A percentile compares a stretch with the other conserved stretches of the same genome.
phyloP scores from a whole-genome alignment of 2,888 invertebrate species.

The Tachystola acroxantha region DNA sequence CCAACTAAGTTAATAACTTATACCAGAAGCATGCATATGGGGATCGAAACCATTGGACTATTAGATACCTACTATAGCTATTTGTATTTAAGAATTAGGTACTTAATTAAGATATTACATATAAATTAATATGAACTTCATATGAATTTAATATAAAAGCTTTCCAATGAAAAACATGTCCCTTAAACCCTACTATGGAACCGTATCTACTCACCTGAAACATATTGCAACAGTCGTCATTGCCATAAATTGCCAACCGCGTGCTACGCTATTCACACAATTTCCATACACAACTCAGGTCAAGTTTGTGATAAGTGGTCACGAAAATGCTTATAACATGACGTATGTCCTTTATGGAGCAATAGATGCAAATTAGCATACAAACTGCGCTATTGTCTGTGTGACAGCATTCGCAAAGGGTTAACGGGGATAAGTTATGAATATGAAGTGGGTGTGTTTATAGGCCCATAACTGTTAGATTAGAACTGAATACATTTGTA shows the following conservation, averaged over 20 bases:
- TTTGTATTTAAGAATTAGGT: too few species aligned
- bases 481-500: too few species aligned
- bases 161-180: too few species aligned
- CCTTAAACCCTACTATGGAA: too few species aligned
- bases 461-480: not conserved
- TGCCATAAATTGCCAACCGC: slow-evolving; percentile 21
- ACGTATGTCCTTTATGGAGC: slow-evolving; percentile 12
- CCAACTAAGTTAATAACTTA: too few species aligned
- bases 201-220: too few species aligned
- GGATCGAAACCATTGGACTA: too few species aligned
- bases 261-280: slow-evolving; percentile 10
- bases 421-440: slow-evolving; percentile 14
- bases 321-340: slow-evolving; percentile 12
- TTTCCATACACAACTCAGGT: slow-evolving; percentile 14
- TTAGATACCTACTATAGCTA: too few species aligned
- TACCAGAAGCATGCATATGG: too few species aligned
- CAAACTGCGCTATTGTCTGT: slow-evolving; percentile 32
- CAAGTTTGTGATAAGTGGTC: slow-evolving; percentile 11
- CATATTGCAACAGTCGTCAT: slow-evolving; percentile 26
- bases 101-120: too few species aligned
- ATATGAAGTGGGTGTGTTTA: slow-evolving; percentile 7
- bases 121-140: too few species aligned
- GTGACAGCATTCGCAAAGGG: slow-evolving; percentile 12
- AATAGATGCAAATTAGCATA: slow-evolving; percentile 28
- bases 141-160: too few species aligned